Evolutionary conservation across 92 coral and sea anemone genomes (phyloP).

Genomic region (Phenganax marumi): DNA sequence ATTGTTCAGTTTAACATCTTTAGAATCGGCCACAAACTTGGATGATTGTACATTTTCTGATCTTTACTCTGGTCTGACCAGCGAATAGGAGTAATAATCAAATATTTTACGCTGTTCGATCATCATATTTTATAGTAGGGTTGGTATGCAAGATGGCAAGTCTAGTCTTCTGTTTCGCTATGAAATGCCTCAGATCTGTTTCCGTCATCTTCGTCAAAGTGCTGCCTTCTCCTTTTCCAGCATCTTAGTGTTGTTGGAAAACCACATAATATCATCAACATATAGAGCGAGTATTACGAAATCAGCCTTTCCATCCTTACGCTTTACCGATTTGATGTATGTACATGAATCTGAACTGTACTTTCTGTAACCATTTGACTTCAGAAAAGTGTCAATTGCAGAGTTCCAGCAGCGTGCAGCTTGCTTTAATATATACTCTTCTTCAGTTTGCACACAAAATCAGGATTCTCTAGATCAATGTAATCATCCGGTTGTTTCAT

Average conservation of each 20-base stretch:
- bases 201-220: background rate
- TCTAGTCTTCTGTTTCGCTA: no score
- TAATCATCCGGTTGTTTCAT: slow-evolving; percentile 37
- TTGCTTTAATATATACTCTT: slow-evolving; percentile 28
- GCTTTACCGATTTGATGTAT: no score
- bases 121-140: no score
- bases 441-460: slow-evolving; percentile 27
- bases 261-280: slow-evolving; percentile 34
- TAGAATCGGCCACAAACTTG: no score
- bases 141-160: no score
- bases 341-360: slow-evolving; percentile 12
- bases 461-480: background rate
- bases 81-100: no score
- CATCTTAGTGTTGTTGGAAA: slow-evolving; percentile 24
- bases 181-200: no score
- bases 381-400: slow-evolving; percentile 9
- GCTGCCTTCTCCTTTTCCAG: slow-evolving; percentile 12
- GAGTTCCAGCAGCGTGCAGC: slow-evolving; percentile 30
- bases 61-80: no score
- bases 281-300: slow-evolving; percentile 16
- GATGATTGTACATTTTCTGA: no score
- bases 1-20: no score
- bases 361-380: slow-evolving; percentile 8
- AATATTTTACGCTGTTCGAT: no score
- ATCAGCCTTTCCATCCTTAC: slow-evolving; percentile 4